Evolutionary conservation across 2,797 vertebrate genomes (phyloP).

Genomic region (Catharus ustulatus): DNA sequence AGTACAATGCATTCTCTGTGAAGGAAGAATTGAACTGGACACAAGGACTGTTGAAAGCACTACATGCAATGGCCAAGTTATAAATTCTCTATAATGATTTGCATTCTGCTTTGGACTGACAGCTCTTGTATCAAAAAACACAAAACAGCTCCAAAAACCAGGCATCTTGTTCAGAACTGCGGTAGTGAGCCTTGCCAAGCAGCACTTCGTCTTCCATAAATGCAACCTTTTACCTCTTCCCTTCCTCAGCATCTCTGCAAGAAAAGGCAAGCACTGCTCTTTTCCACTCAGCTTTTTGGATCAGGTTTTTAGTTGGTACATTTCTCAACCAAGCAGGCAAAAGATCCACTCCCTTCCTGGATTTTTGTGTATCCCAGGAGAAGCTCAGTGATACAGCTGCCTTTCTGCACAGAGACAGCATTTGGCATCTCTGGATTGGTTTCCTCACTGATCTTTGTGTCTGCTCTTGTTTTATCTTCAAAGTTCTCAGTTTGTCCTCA

Average conservation of each 20-base stretch:
- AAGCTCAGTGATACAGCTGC: background rate
- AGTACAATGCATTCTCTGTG: background rate
- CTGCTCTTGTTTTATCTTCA: background rate
- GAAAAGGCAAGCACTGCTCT: background rate
- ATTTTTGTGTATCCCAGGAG: background rate
- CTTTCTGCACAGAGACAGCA: background rate
- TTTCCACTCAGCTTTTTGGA: background rate
- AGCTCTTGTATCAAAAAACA: background rate
- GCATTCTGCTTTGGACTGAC: background rate
- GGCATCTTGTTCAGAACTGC: background rate
- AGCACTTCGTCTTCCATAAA: fast-evolving
- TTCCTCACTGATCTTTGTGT: background rate
- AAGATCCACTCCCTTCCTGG: background rate
- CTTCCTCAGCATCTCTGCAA: background rate
- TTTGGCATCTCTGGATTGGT: background rate
- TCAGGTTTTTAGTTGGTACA: background rate
- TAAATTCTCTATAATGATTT: background rate
- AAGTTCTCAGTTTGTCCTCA: background rate
- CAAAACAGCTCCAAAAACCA: background rate
- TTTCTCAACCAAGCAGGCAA: background rate
- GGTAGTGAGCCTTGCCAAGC: background rate
- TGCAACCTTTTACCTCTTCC: background rate
- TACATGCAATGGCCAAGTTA: background rate
- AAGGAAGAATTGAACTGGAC: background rate
- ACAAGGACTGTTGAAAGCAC: background rate